A percentile compares a stretch with the other conserved stretches of the same genome.
Evolutionary conservation across 2,888 invertebrate genomes (phyloP).

Genomic region (Oscheius sp.): DNA sequence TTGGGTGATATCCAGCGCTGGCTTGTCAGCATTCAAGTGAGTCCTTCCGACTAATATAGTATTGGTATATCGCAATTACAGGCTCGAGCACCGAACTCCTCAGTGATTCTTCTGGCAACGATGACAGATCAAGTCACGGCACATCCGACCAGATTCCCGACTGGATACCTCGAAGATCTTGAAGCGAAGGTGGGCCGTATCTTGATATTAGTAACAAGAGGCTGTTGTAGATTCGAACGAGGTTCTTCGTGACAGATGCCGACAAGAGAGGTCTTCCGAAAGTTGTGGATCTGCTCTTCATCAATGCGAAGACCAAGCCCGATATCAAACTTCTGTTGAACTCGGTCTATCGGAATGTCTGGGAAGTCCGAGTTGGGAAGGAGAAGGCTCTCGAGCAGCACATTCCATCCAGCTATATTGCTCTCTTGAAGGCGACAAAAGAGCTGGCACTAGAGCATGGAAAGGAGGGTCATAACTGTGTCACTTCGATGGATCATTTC

Average conservation of each 20-base stretch:
- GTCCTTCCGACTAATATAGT: background rate
- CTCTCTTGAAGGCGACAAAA: constrained; percentile 82
- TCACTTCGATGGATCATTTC: constrained; percentile 86
- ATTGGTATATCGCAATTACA: constrained; percentile 74
- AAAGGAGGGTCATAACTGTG: constrained; percentile 74
- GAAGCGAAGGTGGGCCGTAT: constrained; percentile 78
- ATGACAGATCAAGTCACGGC: constrained; percentile 83
- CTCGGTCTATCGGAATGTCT: constrained; percentile 91
- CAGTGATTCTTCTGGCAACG: constrained; percentile 94
- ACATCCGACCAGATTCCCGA: constrained; percentile 77
- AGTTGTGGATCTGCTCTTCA: constrained; percentile 48
- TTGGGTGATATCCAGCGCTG: constrained; percentile 91
- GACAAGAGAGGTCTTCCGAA: constrained; percentile 87
- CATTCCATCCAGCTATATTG: constrained; percentile 93
- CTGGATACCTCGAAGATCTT: constrained; percentile 81
- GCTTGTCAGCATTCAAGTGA: constrained; percentile 90
- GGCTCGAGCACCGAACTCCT: constrained; percentile 93
- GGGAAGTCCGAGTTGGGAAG: constrained; percentile 83
- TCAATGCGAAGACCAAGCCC: constrained; percentile 80
- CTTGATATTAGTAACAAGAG: constrained; percentile 5
- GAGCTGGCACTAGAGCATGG: constrained; percentile 81
- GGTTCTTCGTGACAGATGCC: constrained; percentile 91
- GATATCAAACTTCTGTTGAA: constrained; percentile 80
- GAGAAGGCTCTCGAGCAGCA: constrained; percentile 90
- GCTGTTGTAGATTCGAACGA: constrained; percentile 49